Evolutionary conservation across 53 echinoderm and acorn worm genomes (phyloP), one percentile per base, ranked within the genome.

Genomic region (Mesocentrotus franciscanus): DNA sequence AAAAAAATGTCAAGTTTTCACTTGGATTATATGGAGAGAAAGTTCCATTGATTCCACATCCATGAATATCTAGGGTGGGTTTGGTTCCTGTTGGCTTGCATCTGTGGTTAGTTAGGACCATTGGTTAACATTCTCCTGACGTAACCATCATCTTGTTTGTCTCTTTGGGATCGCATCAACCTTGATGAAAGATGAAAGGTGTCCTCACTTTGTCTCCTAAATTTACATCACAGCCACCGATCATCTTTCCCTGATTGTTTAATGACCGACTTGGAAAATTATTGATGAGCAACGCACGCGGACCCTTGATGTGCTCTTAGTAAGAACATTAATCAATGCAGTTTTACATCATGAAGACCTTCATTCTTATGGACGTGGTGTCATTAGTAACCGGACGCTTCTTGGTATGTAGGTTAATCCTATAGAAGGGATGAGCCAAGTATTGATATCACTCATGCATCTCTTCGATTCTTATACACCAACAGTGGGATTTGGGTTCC

Each of bases 391-490:
- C 58, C 87, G 58, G 58, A 10, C 27, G 56, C n/a, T 26, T 58
- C 87, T 55, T 56, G 81, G 78, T 78, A 78, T 87, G 29, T 87
- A 87, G 87, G 87, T 87, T 87, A 87, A 87, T 87, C 58, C 59
- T 1, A 57, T 27, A 59, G 57, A 35, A 87, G 57, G 59, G n/a
- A 24, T 55, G 55, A 84, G 84, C 84, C 24, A 42, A 18, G 58
- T 87, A 87, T 85, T 49, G 58, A 87, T 87, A 87, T 87, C 87
- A 87, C 26, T 24, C 27, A 58, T 16, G 17, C 84, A 84, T 84
- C 84, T 42, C 84, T 84, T 84, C 18, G 84, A 84, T 84, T 84
- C 49, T 84, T 84, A 84, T 5, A 42, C 42, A 84, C 6, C 49
- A 49, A 49, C 49, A 4, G n/a, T n/a, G n/a, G n/a, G 49, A 49